Evolutionary conservation across 1,140 invertebrate species (phyloP), one percentile per base, ranked within the genome.

Genomic region (Papilio dardanus): DNA sequence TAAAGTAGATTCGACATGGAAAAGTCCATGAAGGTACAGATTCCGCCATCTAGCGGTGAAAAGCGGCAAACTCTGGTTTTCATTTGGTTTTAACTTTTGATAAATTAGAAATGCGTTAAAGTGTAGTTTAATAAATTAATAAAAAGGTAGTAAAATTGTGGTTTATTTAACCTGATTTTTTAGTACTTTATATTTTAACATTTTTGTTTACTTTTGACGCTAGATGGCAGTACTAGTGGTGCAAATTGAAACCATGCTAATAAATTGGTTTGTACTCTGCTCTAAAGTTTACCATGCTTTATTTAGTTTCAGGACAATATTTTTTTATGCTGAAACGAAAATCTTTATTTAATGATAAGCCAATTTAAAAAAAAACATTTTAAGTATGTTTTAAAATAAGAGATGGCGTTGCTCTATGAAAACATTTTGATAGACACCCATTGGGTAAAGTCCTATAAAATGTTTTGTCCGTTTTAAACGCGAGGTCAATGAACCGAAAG

Each of bases 11-110:
- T 4, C 16, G 16, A 4, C n/a, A 19, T 46, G n/a, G n/a, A 46
- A 16, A 62, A 1, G 24, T 62, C 12, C 2, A 16, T 28, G 5
- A 28, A 28, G 14, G 50, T 62, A 62, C 54, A 28, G 28, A 31
- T 10, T 28, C 37, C 75, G 83, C 83, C 81, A 81, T 74, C 83
- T 84, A 75, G 78, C 65, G 81, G 46, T 24, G 71, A 78, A 46
- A 80, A 78, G 79, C 68, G 14, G 37, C 35, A 78, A 14, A 54
- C 21, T 24, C 10, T 0, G 21, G 21, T 2, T 50, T 0, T 21
- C 5, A 10, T 50, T 50, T 8, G 10, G 8, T 28, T 54, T 24
- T 54, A 28, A 21, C 21, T 54, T 54, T 24, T 2, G 21, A 54
- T 54, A 0, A 62, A 30, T n/a, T 50, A 62, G 14, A 30, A 4